Percentiles rank a stretch among this genome's conserved stretches.
These are phyloP conservation scores for Tortricodes alternella DNA, from an alignment of 2,888 invertebrate genomes.

Conservation along the genomic window DNA sequence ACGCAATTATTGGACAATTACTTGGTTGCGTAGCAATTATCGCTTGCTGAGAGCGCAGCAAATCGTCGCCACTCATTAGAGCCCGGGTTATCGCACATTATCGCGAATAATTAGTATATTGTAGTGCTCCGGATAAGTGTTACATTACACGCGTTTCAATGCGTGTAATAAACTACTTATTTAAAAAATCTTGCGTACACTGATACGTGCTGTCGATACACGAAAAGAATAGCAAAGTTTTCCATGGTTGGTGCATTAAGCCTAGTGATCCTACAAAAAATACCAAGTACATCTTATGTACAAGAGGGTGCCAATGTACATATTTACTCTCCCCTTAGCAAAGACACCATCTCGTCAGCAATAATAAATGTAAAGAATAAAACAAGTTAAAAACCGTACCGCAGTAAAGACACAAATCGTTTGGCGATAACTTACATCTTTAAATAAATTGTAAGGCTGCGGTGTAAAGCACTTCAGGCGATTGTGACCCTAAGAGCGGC, in stretches of 20 bases:
- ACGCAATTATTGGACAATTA: constrained; percentile 81
- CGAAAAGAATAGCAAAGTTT: not conserved
- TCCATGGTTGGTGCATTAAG: not conserved
- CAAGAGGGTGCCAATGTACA: constrained; percentile 42
- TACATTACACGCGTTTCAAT: constrained; percentile 27
- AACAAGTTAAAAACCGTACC: constrained; percentile 46
- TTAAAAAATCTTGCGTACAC: constrained; percentile 1
- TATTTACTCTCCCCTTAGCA: constrained; percentile 56
- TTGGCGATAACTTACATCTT: constrained; percentile 32
- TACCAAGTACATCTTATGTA: not conserved
- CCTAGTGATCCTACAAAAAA: not conserved
- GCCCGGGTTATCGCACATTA: constrained; percentile 63
- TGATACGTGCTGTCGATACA: not conserved
- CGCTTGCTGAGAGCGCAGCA: constrained; percentile 58
- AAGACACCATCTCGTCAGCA: constrained; percentile 55
- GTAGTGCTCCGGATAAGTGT: constrained; percentile 26
- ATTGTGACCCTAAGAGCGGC: constrained; percentile 62
- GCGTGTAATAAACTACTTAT: constrained; percentile 24
- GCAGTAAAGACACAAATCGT: constrained; percentile 42
- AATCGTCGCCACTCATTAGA: constrained; percentile 71
- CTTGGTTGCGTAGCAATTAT: constrained; percentile 67
- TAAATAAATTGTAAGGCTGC: constrained; percentile 40
- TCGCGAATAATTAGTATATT: constrained; percentile 57
- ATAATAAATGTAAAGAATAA: constrained; percentile 65
- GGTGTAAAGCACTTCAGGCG: constrained; percentile 51